Conservation (phyloP, 2,113 vertebrate genomes). For the Hypomesus transpacificus region DNA sequence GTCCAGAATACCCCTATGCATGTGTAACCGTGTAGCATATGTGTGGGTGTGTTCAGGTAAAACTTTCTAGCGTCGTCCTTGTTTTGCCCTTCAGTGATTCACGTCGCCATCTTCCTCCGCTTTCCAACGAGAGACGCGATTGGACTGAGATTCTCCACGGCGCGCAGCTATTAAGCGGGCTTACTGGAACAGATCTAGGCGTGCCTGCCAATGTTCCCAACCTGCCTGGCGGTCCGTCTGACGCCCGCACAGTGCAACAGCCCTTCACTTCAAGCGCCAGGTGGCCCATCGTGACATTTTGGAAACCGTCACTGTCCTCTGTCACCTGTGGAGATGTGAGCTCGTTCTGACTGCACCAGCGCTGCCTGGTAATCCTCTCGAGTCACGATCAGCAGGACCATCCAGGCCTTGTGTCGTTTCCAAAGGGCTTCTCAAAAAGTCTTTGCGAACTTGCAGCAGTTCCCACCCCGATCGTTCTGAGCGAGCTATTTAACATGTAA, state of each 20-base stretch:
- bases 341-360: slow-evolving; percentile 16
- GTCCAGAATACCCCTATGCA: no score
- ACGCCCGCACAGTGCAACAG: neutral
- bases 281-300: slow-evolving; percentile 41
- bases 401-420: neutral
- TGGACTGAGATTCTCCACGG: no score
- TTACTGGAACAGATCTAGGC: neutral
- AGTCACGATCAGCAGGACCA: slow-evolving; percentile 1
- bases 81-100: neutral
- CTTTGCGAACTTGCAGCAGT: no score
- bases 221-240: neutral
- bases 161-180: no score
- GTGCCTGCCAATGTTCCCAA: neutral
- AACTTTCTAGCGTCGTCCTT: neutral
- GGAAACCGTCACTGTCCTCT: slow-evolving; percentile 28
- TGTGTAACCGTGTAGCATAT: no score
- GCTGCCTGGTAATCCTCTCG: slow-evolving; percentile 4
- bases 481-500: no score
- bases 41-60: neutral
- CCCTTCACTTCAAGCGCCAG: neutral
- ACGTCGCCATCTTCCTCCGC: no score
- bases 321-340: slow-evolving; percentile 31
- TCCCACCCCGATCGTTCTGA: no score
- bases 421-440: no score
- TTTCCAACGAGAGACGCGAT: no score